phyloP scores from a whole-genome alignment of 2,888 invertebrate genomes.

The Carpatolechia fugitivella region DNA sequence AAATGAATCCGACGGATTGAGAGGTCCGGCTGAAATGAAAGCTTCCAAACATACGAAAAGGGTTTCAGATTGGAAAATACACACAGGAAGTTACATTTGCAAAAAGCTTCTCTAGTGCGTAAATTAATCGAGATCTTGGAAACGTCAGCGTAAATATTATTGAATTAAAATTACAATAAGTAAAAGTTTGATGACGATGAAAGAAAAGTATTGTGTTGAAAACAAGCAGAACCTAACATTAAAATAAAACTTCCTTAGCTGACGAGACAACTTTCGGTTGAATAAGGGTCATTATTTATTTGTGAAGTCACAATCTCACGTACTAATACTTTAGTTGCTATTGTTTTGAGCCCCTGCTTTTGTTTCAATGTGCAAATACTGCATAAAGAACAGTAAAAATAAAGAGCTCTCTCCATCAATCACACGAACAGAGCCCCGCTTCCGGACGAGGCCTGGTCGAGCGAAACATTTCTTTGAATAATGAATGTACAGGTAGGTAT shows the following conservation, averaged over 20 bases:
- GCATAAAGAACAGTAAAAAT: conserved; percentile 60
- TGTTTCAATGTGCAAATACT: conserved; percentile 36
- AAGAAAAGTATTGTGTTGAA: background rate
- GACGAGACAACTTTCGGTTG: conserved; percentile 8
- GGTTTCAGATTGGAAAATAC: conserved; percentile 33
- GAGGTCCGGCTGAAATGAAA: conserved; percentile 50
- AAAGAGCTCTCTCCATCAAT: conserved; percentile 74
- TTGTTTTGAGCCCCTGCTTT: conserved; percentile 2
- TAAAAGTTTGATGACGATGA: no score
- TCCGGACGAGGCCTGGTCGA: conserved; percentile 70
- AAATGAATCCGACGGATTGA: conserved; percentile 73
- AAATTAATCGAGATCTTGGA: background rate
- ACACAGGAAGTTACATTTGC: background rate
- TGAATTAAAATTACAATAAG: no score
- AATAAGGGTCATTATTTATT: conserved; percentile 1
- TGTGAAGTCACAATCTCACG: conserved; percentile 11
- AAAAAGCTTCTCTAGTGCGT: background rate
- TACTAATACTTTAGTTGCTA: conserved; percentile 2
- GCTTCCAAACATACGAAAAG: conserved; percentile 20
- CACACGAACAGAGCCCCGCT: conserved; percentile 72
- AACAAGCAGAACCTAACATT: background rate
- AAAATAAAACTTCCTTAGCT: conserved; percentile 2
- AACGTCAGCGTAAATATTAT: background rate
- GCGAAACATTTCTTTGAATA: conserved; percentile 80
- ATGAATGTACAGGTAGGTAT: conserved; percentile 73